phyloP scores from a whole-genome alignment of 2,797 vertebrate species.

The Platyrinchus mystaceus region DNA sequence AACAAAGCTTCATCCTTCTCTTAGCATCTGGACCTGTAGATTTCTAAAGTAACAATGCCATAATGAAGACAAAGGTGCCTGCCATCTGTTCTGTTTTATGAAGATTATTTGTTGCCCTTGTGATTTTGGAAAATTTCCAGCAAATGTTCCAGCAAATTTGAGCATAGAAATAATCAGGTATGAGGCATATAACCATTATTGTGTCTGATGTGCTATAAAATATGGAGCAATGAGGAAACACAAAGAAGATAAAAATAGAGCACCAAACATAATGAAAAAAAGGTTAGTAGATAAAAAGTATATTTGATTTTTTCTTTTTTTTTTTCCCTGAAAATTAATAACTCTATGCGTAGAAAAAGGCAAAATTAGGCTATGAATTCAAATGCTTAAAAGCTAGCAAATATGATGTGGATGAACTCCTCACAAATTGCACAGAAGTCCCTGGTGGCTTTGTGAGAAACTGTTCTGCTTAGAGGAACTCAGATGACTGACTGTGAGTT shows the following conservation, averaged over 20 bases:
- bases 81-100: conserved; percentile 20
- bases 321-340: background rate
- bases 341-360: background rate
- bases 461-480: background rate
- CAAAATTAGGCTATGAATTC: background rate
- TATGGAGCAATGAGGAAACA: background rate
- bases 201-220: background rate
- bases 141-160: background rate
- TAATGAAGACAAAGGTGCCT: conserved; percentile 7
- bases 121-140: conserved; percentile 8
- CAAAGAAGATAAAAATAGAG: background rate
- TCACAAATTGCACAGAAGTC: background rate
- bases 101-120: conserved; percentile 6
- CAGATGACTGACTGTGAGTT: accelerated
- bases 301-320: background rate
- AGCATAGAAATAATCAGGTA: background rate
- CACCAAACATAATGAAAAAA: background rate
- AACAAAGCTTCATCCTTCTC: background rate
- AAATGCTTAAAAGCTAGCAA: background rate
- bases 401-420: background rate
- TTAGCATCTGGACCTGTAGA: background rate
- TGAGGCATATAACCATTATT: background rate
- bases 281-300: background rate
- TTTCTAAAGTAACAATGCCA: conserved; percentile 3
- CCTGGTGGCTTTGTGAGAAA: background rate